A percentile compares a stretch with the other conserved stretches of the same genome.
These are phyloP conservation scores for Pseudonaja textilis DNA, from an alignment of 2,113 vertebrate genomes.

Conservation along the genomic window DNA sequence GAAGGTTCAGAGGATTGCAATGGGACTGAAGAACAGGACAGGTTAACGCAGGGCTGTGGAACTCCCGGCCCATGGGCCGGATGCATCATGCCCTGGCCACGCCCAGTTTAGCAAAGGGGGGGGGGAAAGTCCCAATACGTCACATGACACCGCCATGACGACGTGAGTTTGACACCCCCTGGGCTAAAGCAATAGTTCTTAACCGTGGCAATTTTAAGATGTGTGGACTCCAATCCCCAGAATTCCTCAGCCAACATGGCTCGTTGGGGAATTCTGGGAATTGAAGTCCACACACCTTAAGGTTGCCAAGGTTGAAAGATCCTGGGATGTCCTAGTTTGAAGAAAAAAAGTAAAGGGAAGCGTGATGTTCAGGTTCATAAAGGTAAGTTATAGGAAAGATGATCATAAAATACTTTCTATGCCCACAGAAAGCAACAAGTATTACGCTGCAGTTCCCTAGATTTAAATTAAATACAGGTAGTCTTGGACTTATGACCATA, in stretches of 20 bases:
- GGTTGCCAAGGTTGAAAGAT: background rate
- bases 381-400: background rate
- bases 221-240: background rate
- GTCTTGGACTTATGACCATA: too few relatives aligned
- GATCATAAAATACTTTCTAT: background rate
- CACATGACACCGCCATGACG: too few relatives aligned
- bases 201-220: background rate
- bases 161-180: too few relatives aligned
- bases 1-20: background rate
- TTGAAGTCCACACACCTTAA: background rate
- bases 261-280: background rate
- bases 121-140: too few relatives aligned
- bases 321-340: background rate
- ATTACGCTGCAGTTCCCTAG: background rate
- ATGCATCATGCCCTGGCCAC: too few relatives aligned
- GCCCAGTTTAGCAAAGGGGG: too few relatives aligned
- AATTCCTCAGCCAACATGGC: background rate
- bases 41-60: background rate
- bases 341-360: background rate
- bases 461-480: background rate
- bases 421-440: background rate
- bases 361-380: background rate
- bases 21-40: background rate
- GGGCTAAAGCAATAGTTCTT: background rate
- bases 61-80: too few relatives aligned